These are phyloP conservation scores for Rissa tridactyla DNA, from an alignment of 2,113 vertebrate genomes.

Conservation along the genomic window DNA sequence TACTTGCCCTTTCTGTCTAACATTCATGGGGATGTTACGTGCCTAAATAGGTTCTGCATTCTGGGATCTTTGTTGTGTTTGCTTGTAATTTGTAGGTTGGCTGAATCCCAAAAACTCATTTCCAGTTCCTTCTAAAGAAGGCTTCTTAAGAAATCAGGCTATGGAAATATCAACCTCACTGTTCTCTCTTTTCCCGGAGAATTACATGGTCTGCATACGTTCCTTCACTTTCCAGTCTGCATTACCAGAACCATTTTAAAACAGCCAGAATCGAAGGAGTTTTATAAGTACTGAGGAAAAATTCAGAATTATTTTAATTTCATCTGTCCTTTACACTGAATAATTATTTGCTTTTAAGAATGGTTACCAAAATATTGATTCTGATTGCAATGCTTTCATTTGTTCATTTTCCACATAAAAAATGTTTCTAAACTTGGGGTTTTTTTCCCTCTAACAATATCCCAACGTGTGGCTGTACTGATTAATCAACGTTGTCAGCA, in stretches of 20 bases:
- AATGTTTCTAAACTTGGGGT: neutral
- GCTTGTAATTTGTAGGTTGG: neutral
- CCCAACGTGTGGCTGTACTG: neutral
- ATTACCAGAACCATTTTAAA: neutral
- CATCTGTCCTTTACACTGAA: neutral
- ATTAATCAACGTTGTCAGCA: constrained; percentile 39
- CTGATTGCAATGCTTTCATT: neutral
- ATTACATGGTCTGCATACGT: neutral
- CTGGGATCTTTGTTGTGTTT: neutral
- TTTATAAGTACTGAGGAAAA: neutral
- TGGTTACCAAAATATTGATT: neutral
- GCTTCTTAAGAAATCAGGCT: neutral
- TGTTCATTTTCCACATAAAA: neutral
- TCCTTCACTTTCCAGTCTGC: constrained; percentile 10
- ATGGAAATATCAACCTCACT: constrained; percentile 37
- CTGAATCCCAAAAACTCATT: neutral
- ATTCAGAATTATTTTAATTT: neutral
- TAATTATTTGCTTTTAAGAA: neutral
- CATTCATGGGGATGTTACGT: neutral
- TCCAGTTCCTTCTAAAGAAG: neutral
- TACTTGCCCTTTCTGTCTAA: neutral
- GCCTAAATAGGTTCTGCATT: neutral
- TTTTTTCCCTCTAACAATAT: constrained; percentile 5
- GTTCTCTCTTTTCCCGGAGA: constrained; percentile 1
- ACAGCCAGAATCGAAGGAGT: neutral